Evolutionary conservation across 2,888 invertebrate genomes (phyloP).

Genomic region (Netelia virgata): DNA sequence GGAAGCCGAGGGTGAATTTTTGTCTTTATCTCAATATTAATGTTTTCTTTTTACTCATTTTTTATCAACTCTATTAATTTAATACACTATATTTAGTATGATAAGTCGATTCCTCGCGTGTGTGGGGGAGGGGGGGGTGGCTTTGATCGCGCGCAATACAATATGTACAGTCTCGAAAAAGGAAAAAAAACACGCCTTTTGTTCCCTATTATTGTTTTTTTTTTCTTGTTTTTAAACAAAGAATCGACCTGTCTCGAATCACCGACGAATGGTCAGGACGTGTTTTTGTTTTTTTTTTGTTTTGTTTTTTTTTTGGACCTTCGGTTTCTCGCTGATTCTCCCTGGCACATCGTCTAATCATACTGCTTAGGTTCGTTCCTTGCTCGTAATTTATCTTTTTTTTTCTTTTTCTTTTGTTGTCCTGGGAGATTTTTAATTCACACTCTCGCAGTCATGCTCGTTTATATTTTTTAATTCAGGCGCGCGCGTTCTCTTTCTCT

Average conservation of each 20-base stretch:
- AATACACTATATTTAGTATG: slow-evolving; percentile 59
- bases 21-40: slow-evolving; percentile 31
- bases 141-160: slow-evolving; percentile 67
- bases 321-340: slow-evolving; percentile 69
- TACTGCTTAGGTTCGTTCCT: slow-evolving; percentile 70
- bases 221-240: slow-evolving; percentile 47
- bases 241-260: slow-evolving; percentile 55
- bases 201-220: slow-evolving; percentile 70
- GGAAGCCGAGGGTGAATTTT: slow-evolving; percentile 65
- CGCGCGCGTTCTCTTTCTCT: slow-evolving; percentile 39
- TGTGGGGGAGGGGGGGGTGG: slow-evolving; percentile 33
- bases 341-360: slow-evolving; percentile 72
- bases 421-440: slow-evolving; percentile 51
- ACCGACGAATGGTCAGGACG: slow-evolving; percentile 53
- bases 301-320: slow-evolving; percentile 55
- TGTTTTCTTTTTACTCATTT: slow-evolving; percentile 44
- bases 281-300: slow-evolving; percentile 47
- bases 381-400: slow-evolving; percentile 52
- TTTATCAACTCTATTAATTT: slow-evolving; percentile 62
- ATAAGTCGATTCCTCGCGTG: slow-evolving; percentile 68
- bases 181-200: slow-evolving; percentile 64
- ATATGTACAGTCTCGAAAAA: slow-evolving; percentile 72
- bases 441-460: slow-evolving; percentile 58
- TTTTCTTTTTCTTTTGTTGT: slow-evolving; percentile 38
- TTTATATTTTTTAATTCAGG: slow-evolving; percentile 51